Percentiles rank a stretch among this genome's conserved stretches.
These are phyloP conservation scores for Pandemis heparana DNA, from an alignment of 2,888 invertebrate genomes.

Conservation along the genomic window DNA sequence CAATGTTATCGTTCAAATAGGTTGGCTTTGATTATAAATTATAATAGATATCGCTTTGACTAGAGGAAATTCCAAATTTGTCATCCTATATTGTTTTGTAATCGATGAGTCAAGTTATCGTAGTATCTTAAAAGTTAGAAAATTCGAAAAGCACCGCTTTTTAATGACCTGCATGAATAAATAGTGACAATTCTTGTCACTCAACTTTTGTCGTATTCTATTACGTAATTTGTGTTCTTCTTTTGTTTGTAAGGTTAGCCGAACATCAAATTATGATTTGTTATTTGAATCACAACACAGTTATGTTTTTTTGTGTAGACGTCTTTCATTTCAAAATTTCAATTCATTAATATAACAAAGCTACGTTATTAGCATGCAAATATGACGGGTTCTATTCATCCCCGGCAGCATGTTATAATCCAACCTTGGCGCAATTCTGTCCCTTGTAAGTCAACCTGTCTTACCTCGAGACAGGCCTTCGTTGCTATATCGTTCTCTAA, in stretches of 20 bases:
- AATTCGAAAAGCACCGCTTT: neutral
- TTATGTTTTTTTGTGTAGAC: neutral
- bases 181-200: neutral
- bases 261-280: neutral
- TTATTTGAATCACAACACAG: neutral
- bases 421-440: conserved; percentile 28
- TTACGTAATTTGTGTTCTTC: neutral
- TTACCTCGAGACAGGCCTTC: conserved; percentile 37
- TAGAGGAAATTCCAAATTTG: neutral
- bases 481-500: conserved; percentile 33
- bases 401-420: conserved; percentile 11
- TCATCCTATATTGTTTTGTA: neutral
- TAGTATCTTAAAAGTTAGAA: neutral
- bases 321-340: neutral
- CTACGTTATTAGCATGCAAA: conserved; percentile 8
- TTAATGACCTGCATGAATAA: neutral
- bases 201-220: neutral
- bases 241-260: neutral
- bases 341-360: neutral
- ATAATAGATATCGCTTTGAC: conserved; percentile 9
- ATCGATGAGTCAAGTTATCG: neutral
- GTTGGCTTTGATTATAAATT: conserved; percentile 7
- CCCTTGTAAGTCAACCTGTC: conserved; percentile 35
- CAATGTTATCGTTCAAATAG: conserved; percentile 18
- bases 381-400: conserved; percentile 4